phyloP scores from a whole-genome alignment of 1,140 invertebrate species.

The Bombus terrestris region DNA sequence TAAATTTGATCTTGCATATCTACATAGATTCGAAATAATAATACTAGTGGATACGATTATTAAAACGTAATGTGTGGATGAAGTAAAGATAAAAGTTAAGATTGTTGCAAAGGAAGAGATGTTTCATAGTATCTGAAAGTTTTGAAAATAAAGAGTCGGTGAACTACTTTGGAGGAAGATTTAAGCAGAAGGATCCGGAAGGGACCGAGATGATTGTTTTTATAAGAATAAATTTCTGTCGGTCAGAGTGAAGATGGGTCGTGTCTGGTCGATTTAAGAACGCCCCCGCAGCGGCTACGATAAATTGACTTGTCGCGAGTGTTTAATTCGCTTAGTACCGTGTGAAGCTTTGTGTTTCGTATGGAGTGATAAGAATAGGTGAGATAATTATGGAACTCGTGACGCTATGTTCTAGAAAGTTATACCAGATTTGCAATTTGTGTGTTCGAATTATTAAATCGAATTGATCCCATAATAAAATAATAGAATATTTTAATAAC shows the following conservation, averaged over 20 bases:
- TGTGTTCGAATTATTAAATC: no score
- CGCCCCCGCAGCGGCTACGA: slow-evolving; percentile 7
- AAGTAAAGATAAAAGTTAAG: neutral
- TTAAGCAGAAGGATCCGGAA: slow-evolving; percentile 4
- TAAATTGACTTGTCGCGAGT: slow-evolving; percentile 24
- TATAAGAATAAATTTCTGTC: slow-evolving; percentile 34
- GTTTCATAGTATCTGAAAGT: neutral
- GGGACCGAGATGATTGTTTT: slow-evolving; percentile 21
- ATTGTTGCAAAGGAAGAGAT: neutral
- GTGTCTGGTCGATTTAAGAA: slow-evolving; percentile 1
- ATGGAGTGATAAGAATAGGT: neutral
- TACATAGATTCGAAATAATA: no score
- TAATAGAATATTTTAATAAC: neutral
- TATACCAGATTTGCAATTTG: no score
- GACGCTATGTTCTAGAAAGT: no score
- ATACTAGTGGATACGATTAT: no score
- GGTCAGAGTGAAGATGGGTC: neutral
- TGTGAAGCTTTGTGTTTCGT: neutral
- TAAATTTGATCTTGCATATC: no score
- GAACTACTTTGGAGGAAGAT: neutral
- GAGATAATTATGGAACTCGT: neutral
- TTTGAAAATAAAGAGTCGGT: neutral
- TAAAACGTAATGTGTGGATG: no score
- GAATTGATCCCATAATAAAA: no score
- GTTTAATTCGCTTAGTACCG: slow-evolving; percentile 3